A percentile compares a stretch with the other conserved stretches of the same genome.
These are phyloP conservation scores for Lasius fuliginosus DNA, from an alignment of 2,888 invertebrate species.

Conservation along the genomic window DNA sequence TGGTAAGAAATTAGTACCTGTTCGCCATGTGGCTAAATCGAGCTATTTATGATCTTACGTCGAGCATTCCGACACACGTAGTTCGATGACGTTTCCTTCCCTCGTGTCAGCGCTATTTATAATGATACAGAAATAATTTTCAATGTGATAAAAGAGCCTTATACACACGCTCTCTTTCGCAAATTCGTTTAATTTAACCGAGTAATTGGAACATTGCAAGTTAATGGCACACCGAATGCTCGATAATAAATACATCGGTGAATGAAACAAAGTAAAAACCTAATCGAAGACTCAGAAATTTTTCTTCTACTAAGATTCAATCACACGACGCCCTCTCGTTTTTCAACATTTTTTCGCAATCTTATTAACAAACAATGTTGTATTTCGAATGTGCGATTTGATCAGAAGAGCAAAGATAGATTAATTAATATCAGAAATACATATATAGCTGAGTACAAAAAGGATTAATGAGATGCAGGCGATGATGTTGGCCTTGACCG, in stretches of 20 bases:
- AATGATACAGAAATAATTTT: not conserved
- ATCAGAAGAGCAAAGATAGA: not conserved
- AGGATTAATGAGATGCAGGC: constrained; percentile 76
- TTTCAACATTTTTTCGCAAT: not conserved
- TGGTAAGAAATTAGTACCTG: constrained; percentile 70
- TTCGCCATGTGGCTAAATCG: constrained; percentile 15
- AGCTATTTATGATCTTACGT: constrained; percentile 1
- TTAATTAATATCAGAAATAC: constrained; percentile 28
- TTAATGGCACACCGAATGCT: not conserved
- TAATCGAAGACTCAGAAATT: not conserved
- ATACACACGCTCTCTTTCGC: not conserved
- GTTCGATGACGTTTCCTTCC: not conserved
- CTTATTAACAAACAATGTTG: not conserved
- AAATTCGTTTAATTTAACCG: not conserved
- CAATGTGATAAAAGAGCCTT: no score
- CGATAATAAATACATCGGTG: not conserved
- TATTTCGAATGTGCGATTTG: not conserved
- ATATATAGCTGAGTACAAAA: constrained; percentile 68
- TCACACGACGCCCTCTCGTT: not conserved
- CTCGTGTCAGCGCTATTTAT: not conserved
- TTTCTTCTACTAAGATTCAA: not conserved
- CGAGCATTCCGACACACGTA: not conserved
- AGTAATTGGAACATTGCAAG: not conserved
- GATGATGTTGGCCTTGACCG: constrained; percentile 81
- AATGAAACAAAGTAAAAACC: not conserved